These are phyloP conservation scores for Penaeus vannamei DNA, from an alignment of 1,140 invertebrate genomes.

Conservation along the genomic window DNA sequence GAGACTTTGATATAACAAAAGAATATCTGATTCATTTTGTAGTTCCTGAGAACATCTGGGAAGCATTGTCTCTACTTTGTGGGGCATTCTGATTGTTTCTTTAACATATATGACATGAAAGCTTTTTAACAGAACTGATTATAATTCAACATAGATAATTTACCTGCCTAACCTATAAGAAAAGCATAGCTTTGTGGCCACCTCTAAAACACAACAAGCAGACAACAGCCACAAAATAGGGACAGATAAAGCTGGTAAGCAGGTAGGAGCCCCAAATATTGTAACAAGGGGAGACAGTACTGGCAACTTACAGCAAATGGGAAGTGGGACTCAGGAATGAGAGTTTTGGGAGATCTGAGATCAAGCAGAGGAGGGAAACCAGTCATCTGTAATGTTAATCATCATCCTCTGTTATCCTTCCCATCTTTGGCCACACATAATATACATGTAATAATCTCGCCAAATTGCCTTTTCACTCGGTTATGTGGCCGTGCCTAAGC, in stretches of 20 bases:
- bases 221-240: constrained; percentile 43
- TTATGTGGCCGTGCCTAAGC: too few relatives aligned
- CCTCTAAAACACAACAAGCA: constrained; percentile 44
- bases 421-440: too few relatives aligned
- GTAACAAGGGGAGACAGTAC: constrained; percentile 1
- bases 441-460: too few relatives aligned
- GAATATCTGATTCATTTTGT: too few relatives aligned
- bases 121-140: not conserved
- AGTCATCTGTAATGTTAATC: constrained; percentile 48
- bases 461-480: too few relatives aligned
- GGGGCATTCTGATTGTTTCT: too few relatives aligned
- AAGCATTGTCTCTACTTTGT: too few relatives aligned
- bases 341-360: constrained; percentile 44
- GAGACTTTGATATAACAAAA: too few relatives aligned
- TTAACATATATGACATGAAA: too few relatives aligned
- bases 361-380: constrained; percentile 55
- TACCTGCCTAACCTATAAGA: not conserved
- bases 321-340: constrained; percentile 58
- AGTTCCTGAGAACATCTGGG: too few relatives aligned
- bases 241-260: constrained; percentile 47
- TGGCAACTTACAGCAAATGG: constrained; percentile 54
- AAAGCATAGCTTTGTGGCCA: constrained; percentile 38
- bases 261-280: constrained; percentile 37
- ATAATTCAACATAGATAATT: not conserved
- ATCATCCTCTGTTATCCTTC: too few relatives aligned